These are phyloP conservation scores for Rostratula benghalensis DNA, from an alignment of 2,113 vertebrate genomes.

Conservation along the genomic window DNA sequence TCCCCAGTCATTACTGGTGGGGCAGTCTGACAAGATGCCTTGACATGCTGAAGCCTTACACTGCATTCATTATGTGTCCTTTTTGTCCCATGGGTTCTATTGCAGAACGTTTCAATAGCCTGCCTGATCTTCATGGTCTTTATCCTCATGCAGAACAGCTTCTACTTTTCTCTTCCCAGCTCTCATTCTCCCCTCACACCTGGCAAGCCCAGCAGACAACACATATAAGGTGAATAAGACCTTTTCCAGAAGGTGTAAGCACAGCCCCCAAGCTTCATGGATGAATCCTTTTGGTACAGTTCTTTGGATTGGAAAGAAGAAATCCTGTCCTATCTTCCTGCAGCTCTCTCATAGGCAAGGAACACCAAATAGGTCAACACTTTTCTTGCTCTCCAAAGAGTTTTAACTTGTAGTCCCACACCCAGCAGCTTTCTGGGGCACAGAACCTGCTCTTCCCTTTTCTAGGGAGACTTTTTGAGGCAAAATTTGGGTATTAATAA, in stretches of 20 bases:
- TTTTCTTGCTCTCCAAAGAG: neutral
- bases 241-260: neutral
- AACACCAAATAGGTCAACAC: neutral
- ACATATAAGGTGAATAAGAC: neutral
- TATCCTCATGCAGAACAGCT: neutral
- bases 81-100: neutral
- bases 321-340: neutral
- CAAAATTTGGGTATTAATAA: neutral
- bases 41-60: neutral
- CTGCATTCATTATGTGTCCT: neutral
- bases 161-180: neutral
- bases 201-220: neutral
- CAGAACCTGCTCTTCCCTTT: neutral
- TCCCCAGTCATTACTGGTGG: neutral
- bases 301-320: neutral
- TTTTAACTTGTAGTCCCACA: neutral
- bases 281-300: neutral
- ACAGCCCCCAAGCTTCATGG: neutral
- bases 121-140: neutral
- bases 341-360: neutral
- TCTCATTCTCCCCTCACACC: neutral
- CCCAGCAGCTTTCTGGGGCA: neutral
- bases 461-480: neutral
- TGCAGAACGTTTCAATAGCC: neutral
- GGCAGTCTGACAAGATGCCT: fast-evolving